Percentiles rank a stretch among this genome's conserved stretches.
phyloP scores from a whole-genome alignment of 2,888 invertebrate species.

The Standfussiana lucernea region DNA sequence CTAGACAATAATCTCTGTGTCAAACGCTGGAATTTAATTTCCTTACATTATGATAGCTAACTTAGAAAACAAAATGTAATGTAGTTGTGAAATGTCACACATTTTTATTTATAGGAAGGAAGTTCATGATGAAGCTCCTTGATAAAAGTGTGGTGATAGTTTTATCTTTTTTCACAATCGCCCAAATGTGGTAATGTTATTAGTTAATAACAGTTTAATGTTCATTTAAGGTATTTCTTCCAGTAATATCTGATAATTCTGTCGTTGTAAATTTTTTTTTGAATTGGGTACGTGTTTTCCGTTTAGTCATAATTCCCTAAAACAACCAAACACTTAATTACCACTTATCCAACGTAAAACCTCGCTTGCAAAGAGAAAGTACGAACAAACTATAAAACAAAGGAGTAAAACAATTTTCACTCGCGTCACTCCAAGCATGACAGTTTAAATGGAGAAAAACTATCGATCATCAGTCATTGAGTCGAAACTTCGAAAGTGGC shows the following conservation, averaged over 20 bases:
- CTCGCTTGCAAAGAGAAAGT: slow-evolving; percentile 62
- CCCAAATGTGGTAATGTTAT: not conserved
- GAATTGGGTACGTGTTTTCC: not conserved
- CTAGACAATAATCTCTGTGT: slow-evolving; percentile 42
- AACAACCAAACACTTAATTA: slow-evolving; percentile 9
- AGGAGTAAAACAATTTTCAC: slow-evolving; percentile 78
- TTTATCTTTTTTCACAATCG: slow-evolving; percentile 12
- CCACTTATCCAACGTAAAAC: slow-evolving; percentile 13
- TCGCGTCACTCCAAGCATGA: slow-evolving; percentile 82
- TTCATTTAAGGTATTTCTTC: not conserved
- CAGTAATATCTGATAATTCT: not conserved
- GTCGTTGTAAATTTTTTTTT: not conserved
- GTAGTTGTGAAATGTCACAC: slow-evolving; percentile 11
- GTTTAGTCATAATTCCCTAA: not conserved
- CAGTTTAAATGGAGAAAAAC: slow-evolving; percentile 84
- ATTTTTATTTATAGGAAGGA: slow-evolving; percentile 6
- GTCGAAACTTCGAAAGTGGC: slow-evolving; percentile 80
- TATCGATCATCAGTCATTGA: slow-evolving; percentile 83
- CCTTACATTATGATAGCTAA: slow-evolving; percentile 29
- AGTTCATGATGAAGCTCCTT: not conserved
- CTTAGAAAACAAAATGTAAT: slow-evolving; percentile 13
- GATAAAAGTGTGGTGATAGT: slow-evolving; percentile 3
- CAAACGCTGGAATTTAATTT: slow-evolving; percentile 41
- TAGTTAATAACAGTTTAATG: not conserved
- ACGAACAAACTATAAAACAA: slow-evolving; percentile 64